Evolutionary conservation across 2,888 invertebrate genomes (phyloP).

Genomic region (Sinotaia quadrata): DNA sequence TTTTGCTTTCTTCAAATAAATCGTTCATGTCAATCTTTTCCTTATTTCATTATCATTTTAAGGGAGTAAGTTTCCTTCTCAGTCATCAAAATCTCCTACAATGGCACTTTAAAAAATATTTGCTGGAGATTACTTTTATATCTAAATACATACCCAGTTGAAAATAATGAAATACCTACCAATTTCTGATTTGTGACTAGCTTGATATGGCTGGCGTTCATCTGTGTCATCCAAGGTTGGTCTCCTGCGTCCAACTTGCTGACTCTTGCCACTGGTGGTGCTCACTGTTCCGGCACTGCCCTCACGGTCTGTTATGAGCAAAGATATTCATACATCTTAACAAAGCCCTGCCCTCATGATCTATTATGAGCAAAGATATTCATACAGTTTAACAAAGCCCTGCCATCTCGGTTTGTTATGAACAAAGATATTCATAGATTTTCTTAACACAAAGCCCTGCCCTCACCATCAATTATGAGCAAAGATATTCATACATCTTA

Average conservation of each 20-base stretch:
- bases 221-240: slow-evolving; percentile 58
- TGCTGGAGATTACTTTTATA: too few relatives aligned
- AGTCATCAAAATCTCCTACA: too few relatives aligned
- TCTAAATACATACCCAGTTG: too few relatives aligned
- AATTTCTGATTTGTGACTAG: slow-evolving; percentile 56
- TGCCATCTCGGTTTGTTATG: slow-evolving; percentile 52
- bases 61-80: too few relatives aligned
- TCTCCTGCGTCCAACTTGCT: slow-evolving; percentile 41
- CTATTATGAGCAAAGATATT: slow-evolving; percentile 24
- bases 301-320: slow-evolving; percentile 47
- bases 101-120: too few relatives aligned
- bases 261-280: slow-evolving; percentile 30
- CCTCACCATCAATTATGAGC: slow-evolving; percentile 48
- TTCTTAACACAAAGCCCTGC: too few relatives aligned
- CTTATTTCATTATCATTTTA: too few relatives aligned
- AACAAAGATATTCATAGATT: neutral
- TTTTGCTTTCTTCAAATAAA: too few relatives aligned
- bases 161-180: slow-evolving; percentile 52
- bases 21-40: too few relatives aligned
- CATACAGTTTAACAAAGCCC: slow-evolving; percentile 42
- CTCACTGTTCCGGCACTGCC: slow-evolving; percentile 49
- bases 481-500: neutral
- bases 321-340: neutral
- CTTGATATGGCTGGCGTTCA: slow-evolving; percentile 56
- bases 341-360: slow-evolving; percentile 61